phyloP scores from a whole-genome alignment of 2,888 invertebrate species.

The Barypeithes pellucidus region DNA sequence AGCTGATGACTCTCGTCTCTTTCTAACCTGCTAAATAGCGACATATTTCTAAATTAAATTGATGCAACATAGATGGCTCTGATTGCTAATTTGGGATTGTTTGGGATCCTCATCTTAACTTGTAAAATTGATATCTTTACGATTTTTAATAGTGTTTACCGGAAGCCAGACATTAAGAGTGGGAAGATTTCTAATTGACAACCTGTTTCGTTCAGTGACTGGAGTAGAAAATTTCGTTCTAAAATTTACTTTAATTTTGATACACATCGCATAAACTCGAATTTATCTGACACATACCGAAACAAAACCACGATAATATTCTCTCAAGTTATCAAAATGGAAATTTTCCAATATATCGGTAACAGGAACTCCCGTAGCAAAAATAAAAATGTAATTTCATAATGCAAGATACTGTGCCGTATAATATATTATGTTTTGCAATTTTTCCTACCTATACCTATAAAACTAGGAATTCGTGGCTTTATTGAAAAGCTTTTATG shows the following conservation, averaged over 20 bases:
- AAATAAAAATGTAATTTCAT: conserved; percentile 47
- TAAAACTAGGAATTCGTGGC: conserved; percentile 35
- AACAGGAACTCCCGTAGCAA: conserved; percentile 31
- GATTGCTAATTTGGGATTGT: too few species aligned
- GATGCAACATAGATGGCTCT: too few species aligned
- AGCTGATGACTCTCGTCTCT: too few species aligned
- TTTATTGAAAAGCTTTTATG: conserved; percentile 43
- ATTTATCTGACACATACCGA: conserved; percentile 15
- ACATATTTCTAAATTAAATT: too few species aligned
- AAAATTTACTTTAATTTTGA: neutral
- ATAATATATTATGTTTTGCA: conserved; percentile 31
- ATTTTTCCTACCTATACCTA: conserved; percentile 37
- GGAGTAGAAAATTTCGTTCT: neutral
- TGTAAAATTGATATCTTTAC: too few species aligned
- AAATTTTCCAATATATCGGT: conserved; percentile 45
- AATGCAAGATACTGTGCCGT: conserved; percentile 33
- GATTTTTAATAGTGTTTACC: too few species aligned
- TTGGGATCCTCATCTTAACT: too few species aligned
- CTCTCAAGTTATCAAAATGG: conserved; percentile 48
- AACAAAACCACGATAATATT: conserved; percentile 34
- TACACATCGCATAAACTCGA: neutral
- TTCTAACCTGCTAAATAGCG: too few species aligned
- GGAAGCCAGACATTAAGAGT: too few species aligned
- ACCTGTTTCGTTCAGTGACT: too few species aligned
- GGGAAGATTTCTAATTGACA: too few species aligned